A percentile compares a stretch with the other conserved stretches of the same genome.
These are phyloP conservation scores for Cyanoramphus novaezelandiae DNA, from an alignment of 2,113 vertebrate species.

Conservation along the genomic window DNA sequence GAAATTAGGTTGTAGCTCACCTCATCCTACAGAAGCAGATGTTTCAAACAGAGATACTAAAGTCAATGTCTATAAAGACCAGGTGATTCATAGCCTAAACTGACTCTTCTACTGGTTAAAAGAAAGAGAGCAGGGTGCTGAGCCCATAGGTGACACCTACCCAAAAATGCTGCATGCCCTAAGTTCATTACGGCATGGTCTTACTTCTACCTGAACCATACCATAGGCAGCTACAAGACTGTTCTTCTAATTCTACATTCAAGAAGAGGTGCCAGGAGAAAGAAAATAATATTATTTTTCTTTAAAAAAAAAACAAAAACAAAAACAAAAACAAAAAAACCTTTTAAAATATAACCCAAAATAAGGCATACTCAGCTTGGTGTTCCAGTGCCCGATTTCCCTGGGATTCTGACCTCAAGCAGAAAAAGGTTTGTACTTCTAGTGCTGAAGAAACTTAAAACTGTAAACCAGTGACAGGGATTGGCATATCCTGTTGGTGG, in stretches of 20 bases:
- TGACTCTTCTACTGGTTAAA: not conserved
- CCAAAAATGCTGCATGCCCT: not conserved
- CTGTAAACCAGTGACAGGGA: not conserved
- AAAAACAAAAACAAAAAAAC: no score
- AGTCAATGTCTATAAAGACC: not conserved
- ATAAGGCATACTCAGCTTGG: not conserved
- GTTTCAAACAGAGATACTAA: not conserved
- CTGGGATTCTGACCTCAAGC: not conserved
- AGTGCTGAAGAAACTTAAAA: not conserved
- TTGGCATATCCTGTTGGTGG: not conserved
- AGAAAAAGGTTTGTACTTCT: not conserved
- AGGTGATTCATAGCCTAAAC: not conserved
- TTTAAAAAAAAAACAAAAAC: not conserved
- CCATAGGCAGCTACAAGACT: not conserved
- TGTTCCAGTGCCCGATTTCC: not conserved
- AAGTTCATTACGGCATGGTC: not conserved
- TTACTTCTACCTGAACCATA: not conserved
- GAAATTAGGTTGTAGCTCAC: not conserved
- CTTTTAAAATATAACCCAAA: not conserved
- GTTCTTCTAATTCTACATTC: not conserved
- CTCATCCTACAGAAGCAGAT: not conserved
- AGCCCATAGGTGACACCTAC: not conserved
- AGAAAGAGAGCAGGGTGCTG: not conserved
- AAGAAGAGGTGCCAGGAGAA: not conserved
- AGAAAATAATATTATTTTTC: not conserved